Percentiles rank a stretch among this genome's conserved stretches.
Evolutionary conservation across 2,888 invertebrate species (phyloP).

Genomic region (Sinotaia quadrata): DNA sequence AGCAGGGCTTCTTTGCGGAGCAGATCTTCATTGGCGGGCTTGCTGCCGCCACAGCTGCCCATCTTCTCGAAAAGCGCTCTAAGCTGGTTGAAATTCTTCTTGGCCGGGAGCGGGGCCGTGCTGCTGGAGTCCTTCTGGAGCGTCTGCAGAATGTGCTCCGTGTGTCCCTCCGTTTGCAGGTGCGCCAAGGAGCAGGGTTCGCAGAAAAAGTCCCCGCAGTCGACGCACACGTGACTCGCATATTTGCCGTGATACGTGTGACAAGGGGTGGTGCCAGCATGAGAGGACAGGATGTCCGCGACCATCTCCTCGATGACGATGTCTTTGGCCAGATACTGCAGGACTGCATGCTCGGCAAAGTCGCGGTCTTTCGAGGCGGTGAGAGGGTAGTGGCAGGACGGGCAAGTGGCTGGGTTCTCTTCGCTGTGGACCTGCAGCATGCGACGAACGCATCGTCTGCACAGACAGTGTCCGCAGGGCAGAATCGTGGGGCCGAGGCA

Average conservation of each 20-base stretch:
- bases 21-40: too few species aligned
- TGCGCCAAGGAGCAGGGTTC: not conserved
- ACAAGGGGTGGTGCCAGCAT: not conserved
- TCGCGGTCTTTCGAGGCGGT: not conserved
- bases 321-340: not conserved
- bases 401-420: not conserved
- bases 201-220: conserved; percentile 2
- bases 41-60: too few species aligned
- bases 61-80: too few species aligned
- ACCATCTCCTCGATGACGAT: not conserved
- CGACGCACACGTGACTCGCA: not conserved
- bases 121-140: too few species aligned
- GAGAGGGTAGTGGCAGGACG: not conserved
- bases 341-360: not conserved
- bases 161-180: too few species aligned
- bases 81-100: too few species aligned
- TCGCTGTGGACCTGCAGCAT: not conserved
- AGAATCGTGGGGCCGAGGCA: conserved; percentile 3
- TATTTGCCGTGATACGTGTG: not conserved
- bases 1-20: too few species aligned
- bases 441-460: conserved; percentile 2
- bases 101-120: too few species aligned
- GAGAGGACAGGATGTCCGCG: too few species aligned
- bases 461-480: not conserved
- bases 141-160: too few species aligned